phyloP scores from a whole-genome alignment of 2,888 invertebrate genomes.

The Hoplodrina blanda region DNA sequence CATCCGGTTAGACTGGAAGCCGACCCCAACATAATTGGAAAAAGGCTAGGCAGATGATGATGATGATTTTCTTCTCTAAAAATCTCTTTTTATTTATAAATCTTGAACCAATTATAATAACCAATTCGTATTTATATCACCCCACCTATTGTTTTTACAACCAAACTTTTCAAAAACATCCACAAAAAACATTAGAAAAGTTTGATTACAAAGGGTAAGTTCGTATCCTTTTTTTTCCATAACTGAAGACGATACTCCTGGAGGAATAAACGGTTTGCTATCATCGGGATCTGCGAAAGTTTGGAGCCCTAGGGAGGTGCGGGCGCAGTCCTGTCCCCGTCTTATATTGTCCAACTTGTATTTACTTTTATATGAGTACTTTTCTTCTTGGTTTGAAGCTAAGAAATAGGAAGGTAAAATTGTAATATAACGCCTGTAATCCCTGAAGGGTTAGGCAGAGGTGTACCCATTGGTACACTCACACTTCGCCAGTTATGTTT shows the following conservation, averaged over 20 bases:
- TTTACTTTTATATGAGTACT: conserved; percentile 41
- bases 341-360: conserved; percentile 45
- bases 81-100: not conserved
- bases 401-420: conserved; percentile 6
- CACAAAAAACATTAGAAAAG: conserved; percentile 57
- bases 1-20: too few relatives aligned
- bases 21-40: too few relatives aligned
- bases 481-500: too few relatives aligned
- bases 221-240: conserved; percentile 54
- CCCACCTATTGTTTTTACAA: conserved; percentile 8
- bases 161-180: conserved; percentile 22
- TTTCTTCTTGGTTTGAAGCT: conserved; percentile 18
- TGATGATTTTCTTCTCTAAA: too few relatives aligned
- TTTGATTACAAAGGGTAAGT: conserved; percentile 62
- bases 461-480: too few relatives aligned
- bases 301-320: conserved; percentile 52
- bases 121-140: not conserved
- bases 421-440: too few relatives aligned
- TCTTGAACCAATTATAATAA: not conserved
- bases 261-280: conserved; percentile 63
- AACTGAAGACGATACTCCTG: conserved; percentile 56
- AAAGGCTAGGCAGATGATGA: too few relatives aligned
- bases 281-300: conserved; percentile 61
- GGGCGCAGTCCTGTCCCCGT: conserved; percentile 37
- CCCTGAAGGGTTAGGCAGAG: too few relatives aligned